A percentile compares a stretch with the other conserved stretches of the same genome.
phyloP scores from a whole-genome alignment of 35 echinoderm and acorn worm species.

The Ophioderma brevispina region DNA sequence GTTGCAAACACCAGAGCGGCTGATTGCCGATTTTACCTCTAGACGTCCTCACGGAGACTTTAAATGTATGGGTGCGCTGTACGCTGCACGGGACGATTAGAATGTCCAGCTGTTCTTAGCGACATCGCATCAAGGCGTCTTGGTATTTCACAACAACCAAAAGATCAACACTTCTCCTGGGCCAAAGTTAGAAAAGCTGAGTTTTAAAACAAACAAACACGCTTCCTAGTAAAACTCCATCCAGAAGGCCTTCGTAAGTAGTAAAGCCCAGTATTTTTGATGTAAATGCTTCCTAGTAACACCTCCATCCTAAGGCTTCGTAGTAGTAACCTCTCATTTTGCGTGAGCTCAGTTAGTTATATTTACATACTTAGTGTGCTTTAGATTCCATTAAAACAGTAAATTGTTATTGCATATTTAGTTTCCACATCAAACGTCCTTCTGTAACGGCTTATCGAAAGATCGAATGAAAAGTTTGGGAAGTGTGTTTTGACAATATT shows the following conservation, averaged over 20 bases:
- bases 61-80: constrained; percentile 98
- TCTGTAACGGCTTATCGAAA: no score
- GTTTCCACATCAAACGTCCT: no score
- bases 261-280: no score
- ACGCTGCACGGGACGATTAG: constrained; percentile 88
- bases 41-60: constrained; percentile 87
- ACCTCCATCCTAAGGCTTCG: no score
- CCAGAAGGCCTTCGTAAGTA: constrained; percentile 98
- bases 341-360: no score
- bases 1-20: constrained; percentile 94
- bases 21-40: constrained; percentile 97
- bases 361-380: no score
- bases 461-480: no score
- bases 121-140: constrained; percentile 73
- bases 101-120: constrained; percentile 91
- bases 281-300: no score
- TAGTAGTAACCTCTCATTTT: no score
- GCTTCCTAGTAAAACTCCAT: constrained; percentile 97
- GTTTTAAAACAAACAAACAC: constrained; percentile 93
- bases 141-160: constrained; percentile 93
- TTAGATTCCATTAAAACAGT: no score
- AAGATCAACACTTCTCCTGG: constrained; percentile 99
- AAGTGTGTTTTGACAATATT: no score
- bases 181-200: constrained; percentile 96
- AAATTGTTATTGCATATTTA: no score